Percentiles rank a stretch among this genome's conserved stretches.
Evolutionary conservation across 2,113 vertebrate genomes (phyloP).

Genomic region (Oxyura jamaicensis): DNA sequence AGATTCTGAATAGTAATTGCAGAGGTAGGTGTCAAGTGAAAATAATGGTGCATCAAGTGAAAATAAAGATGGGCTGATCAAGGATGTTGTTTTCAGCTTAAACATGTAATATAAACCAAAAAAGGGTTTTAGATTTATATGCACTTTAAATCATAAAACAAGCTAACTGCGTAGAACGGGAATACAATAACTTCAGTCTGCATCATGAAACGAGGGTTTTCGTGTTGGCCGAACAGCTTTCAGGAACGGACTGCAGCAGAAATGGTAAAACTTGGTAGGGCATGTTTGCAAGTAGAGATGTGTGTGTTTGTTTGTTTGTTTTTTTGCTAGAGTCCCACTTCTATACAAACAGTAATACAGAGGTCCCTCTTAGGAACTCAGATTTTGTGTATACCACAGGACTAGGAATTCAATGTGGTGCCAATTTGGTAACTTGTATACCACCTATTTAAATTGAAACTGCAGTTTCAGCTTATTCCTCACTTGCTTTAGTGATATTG

Average conservation of each 20-base stretch:
- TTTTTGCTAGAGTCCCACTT: not conserved
- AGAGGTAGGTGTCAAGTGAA: not conserved
- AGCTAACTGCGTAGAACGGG: not conserved
- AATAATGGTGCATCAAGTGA: not conserved
- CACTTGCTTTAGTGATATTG: not conserved
- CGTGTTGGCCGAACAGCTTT: not conserved
- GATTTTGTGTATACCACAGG: not conserved
- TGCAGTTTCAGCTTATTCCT: not conserved
- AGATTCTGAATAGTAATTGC: not conserved
- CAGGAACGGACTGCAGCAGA: not conserved
- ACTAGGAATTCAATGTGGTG: not conserved
- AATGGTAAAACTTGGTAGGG: not conserved
- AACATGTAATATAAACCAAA: rapidly evolving
- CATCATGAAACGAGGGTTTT: rapidly evolving
- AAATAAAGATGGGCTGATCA: not conserved
- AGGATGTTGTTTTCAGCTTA: not conserved
- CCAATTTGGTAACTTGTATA: not conserved
- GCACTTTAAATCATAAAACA: rapidly evolving
- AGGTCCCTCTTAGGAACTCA: not conserved
- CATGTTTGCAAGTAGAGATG: not conserved
- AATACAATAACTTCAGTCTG: not conserved
- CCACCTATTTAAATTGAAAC: not conserved
- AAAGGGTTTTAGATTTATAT: not conserved
- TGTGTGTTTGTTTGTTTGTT: no score
- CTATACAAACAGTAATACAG: rapidly evolving